Base-by-base conservation (phyloP, 1,140 invertebrate species). In the Pristionchus pacificus region DNA sequence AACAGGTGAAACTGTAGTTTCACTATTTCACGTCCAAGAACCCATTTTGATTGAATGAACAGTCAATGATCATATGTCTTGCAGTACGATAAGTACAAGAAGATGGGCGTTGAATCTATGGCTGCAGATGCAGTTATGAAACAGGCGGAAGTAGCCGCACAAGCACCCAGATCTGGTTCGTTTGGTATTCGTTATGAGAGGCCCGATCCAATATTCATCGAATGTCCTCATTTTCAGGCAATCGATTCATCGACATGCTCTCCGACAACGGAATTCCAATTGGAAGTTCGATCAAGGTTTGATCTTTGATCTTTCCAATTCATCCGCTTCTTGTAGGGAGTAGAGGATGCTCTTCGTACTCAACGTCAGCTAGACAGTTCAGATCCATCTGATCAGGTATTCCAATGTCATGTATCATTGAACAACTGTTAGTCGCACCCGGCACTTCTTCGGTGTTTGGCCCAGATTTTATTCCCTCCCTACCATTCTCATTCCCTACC, bases 261-360 rank as follows among this genome's bases (percentile, higher is more conserved):
- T 69, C 74, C 27, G 72, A 79, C 33, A 79, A 79, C 61, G 78
- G 75, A 70, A 80, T 79, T 49, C 78, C 78, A 49, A 79, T 80
- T 31, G 78, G 66, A 19, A 71, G 64, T 25, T 76, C 63, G 68
- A 30, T 79, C 3, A 79, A 76, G 32, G 38, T 49, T 6, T 10
- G 38, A n/a, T n/a, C n/a, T n/a, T n/a, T n/a, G n/a, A n/a, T n/a
- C n/a, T n/a, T n/a, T n/a, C n/a, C n/a, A n/a, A n/a, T n/a, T n/a
- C n/a, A n/a, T n/a, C n/a, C n/a, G n/a, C n/a, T n/a, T 10, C 38
- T 10, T 49, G 6, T 49, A 49, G 38, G 72, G 78, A 25, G 70
- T 80, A 27, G 80, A 80, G 67, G 70, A 78, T 49, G 75, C 78
- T 2, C 64, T 75, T 15, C 62, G 73, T 64, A 76, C 78, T 25